Evolutionary conservation across 2,888 invertebrate genomes (phyloP).

Genomic region (Pantelozetes paolii): DNA sequence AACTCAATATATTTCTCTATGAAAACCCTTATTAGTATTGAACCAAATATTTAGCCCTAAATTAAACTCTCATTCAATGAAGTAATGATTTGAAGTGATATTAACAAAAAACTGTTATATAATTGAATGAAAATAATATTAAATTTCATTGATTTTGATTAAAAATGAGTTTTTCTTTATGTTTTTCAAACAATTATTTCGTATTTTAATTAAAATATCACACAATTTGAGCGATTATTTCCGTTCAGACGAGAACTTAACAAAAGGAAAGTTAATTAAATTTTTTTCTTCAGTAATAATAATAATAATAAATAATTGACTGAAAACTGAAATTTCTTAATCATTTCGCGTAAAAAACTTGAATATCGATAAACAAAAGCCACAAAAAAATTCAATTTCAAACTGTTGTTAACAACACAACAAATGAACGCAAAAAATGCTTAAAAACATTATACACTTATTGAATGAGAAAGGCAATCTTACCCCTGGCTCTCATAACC

Average conservation of each 20-base stretch:
- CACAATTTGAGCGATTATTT: conserved; percentile 29
- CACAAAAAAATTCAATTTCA: neutral
- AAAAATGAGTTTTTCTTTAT: too few species aligned
- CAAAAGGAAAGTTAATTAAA: conserved; percentile 31
- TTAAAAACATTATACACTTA: too few species aligned
- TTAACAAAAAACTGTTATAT: too few species aligned
- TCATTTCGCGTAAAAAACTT: neutral
- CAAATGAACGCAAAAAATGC: too few species aligned
- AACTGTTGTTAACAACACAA: neutral
- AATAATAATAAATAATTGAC: neutral
- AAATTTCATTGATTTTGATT: too few species aligned
- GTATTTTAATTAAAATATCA: conserved; percentile 24
- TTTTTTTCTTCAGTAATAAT: neutral
- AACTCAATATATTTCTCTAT: too few species aligned
- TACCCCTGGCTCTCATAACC: conserved; percentile 82
- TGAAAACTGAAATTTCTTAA: neutral
- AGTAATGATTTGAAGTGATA: too few species aligned
- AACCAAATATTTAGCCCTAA: too few species aligned
- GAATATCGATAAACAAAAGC: neutral
- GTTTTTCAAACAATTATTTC: neutral
- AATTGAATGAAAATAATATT: too few species aligned
- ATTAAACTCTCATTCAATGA: too few species aligned
- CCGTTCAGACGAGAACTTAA: neutral
- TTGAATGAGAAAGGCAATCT: neutral
- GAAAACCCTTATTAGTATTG: too few species aligned